Conservation (phyloP, 2,113 vertebrate genomes). For the Cranoglanis bouderius region DNA sequence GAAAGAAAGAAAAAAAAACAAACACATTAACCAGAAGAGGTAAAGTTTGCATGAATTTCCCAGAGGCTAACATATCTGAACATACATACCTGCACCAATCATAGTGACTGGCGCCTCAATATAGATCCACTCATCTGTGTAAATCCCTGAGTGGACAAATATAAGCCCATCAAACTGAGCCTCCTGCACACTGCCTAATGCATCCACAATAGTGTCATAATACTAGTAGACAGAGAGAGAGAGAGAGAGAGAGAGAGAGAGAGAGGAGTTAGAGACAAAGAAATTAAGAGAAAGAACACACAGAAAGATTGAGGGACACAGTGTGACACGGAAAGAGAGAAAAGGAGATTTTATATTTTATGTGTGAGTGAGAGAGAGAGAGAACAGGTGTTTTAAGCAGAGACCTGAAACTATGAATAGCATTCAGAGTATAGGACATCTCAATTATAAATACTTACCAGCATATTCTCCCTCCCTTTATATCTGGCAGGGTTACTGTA, state of each 20-base stretch:
- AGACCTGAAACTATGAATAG: neutral
- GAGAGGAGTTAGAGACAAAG: too few species aligned
- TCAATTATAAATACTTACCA: constrained; percentile 60
- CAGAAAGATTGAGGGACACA: neutral
- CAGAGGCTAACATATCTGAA: constrained; percentile 56
- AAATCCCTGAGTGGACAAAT: constrained; percentile 98
- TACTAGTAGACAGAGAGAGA: constrained; percentile 81
- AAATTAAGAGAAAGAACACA: neutral
- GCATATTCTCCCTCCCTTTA: constrained; percentile 90
- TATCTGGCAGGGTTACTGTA: constrained; percentile 98
- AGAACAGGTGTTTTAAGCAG: neutral
- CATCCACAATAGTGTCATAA: constrained; percentile 98
- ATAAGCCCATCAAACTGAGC: constrained; percentile 99
- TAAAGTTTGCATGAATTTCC: neutral
- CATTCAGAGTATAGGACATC: neutral
- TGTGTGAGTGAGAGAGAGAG: neutral
- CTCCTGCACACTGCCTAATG: constrained; percentile 95
- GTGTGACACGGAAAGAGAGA: neutral
- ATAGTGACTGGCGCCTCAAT: constrained; percentile 99
- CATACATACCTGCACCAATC: constrained; percentile 86
- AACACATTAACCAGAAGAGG: neutral
- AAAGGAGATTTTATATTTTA: too few species aligned
- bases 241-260: neutral
- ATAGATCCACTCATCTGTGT: constrained; percentile 99
- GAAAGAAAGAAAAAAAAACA: neutral